Evolutionary conservation across 2,888 invertebrate genomes (phyloP).

Genomic region (Cotesia congregata): DNA sequence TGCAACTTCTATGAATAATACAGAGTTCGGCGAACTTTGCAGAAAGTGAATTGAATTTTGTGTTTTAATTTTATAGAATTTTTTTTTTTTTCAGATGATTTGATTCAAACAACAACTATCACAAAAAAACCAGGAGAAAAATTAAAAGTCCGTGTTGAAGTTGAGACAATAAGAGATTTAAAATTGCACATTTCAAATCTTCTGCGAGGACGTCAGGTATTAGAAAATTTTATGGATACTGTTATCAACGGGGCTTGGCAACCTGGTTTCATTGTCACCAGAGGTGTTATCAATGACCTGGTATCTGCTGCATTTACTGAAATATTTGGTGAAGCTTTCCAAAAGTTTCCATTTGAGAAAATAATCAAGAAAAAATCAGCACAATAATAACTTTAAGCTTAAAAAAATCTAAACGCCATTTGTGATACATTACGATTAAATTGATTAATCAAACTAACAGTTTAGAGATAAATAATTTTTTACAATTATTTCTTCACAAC

Average conservation of each 20-base stretch:
- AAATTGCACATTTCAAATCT: constrained; percentile 84
- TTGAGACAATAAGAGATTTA: constrained; percentile 83
- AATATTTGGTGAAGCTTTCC: constrained; percentile 83
- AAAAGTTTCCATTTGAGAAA: constrained; percentile 79
- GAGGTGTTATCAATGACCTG: constrained; percentile 85
- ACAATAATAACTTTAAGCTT: not conserved
- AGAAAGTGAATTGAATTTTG: no score
- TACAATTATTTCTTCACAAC: not conserved
- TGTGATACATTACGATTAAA: not conserved
- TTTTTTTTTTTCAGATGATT: constrained; percentile 61
- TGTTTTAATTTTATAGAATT: not conserved
- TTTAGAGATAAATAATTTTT: not conserved
- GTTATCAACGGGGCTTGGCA: constrained; percentile 87
- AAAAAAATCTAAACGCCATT: not conserved
- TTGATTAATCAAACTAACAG: not conserved
- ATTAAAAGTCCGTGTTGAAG: constrained; percentile 78
- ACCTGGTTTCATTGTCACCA: constrained; percentile 81
- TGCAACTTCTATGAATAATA: no score
- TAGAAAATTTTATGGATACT: constrained; percentile 80
- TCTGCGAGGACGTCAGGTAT: constrained; percentile 76
- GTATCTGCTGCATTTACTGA: constrained; percentile 88
- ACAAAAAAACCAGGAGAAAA: constrained; percentile 72
- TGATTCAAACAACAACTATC: constrained; percentile 77
- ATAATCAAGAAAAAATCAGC: constrained; percentile 71
- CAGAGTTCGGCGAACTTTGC: no score